Conservation (phyloP, 1,140 invertebrate genomes). For the Eufriesea mexicana region DNA sequence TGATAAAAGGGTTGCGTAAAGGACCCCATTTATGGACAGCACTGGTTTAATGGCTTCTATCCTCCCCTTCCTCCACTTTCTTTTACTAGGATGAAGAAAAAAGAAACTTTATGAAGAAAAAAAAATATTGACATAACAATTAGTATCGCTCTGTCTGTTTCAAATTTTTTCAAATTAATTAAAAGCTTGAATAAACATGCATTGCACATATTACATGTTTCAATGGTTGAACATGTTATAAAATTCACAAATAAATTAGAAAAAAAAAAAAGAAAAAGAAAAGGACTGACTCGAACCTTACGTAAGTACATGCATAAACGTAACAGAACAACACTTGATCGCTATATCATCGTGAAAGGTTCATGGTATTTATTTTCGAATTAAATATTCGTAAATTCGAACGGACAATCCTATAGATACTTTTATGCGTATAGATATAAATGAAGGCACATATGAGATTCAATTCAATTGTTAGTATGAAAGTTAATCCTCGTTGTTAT, state of each 20-base stretch:
- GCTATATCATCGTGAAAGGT: not conserved
- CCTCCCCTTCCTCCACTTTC: not conserved
- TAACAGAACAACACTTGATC: constrained; percentile 9
- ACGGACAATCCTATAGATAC: not conserved
- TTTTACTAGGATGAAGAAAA: not conserved
- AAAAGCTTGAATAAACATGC: not conserved
- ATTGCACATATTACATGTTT: not conserved
- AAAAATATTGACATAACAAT: not conserved
- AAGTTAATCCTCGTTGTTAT: not conserved
- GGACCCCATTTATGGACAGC: not conserved
- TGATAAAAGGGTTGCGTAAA: not conserved
- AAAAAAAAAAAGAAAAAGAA: not conserved
- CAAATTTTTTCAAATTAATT: not conserved
- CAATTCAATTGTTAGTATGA: not conserved
- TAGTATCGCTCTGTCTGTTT: not conserved
- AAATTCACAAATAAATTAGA: not conserved
- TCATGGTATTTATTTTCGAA: not conserved
- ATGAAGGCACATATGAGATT: not conserved
- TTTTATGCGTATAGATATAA: not conserved
- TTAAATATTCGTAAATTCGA: not conserved
- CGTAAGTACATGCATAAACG: not conserved
- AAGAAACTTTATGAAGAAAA: not conserved
- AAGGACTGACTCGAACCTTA: not conserved
- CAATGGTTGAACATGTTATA: not conserved
- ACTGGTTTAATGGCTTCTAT: constrained; percentile 20